phyloP scores from a whole-genome alignment of 2,888 invertebrate genomes.

The Platerodrilus igneus region DNA sequence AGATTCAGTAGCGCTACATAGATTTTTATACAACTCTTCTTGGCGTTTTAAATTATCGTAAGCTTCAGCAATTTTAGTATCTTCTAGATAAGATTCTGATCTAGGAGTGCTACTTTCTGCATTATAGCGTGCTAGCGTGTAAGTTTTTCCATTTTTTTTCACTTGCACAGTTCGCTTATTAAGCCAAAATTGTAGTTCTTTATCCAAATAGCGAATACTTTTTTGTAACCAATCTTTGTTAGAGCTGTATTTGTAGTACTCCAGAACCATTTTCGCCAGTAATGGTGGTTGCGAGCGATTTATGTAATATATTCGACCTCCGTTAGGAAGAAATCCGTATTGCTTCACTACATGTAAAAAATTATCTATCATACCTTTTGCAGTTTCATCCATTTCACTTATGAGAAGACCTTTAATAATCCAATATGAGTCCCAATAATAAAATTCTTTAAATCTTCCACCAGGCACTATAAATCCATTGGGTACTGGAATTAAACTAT shows the following conservation, averaged over 20 bases:
- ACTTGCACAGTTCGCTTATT: constrained; percentile 54
- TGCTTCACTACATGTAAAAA: constrained; percentile 63
- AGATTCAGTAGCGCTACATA: constrained; percentile 77
- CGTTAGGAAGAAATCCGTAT: constrained; percentile 74
- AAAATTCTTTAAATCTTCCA: constrained; percentile 68
- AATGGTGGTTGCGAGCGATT: constrained; percentile 69
- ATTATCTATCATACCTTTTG: constrained; percentile 71
- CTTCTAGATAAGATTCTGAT: constrained; percentile 70
- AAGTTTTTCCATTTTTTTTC: constrained; percentile 48
- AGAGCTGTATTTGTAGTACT: constrained; percentile 62
- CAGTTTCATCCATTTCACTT: constrained; percentile 71
- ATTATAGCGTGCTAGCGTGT: constrained; percentile 58
- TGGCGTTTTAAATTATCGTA: constrained; percentile 45
- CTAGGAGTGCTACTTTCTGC: constrained; percentile 61
- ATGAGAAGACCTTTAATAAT: constrained; percentile 73
- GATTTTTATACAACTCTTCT: constrained; percentile 57
- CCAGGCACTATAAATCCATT: constrained; percentile 64
- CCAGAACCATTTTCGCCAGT: constrained; percentile 64
- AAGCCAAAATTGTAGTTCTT: constrained; percentile 64
- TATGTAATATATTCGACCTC: constrained; percentile 73
- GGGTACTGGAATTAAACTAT: constrained; percentile 46
- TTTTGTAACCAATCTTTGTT: constrained; percentile 60
- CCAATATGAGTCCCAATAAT: constrained; percentile 90
- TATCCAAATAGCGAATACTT: constrained; percentile 56
- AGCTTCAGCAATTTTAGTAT: constrained; percentile 51